Evolutionary conservation across 2,113 vertebrate species (phyloP).

Genomic region (Oenanthe melanoleuca): DNA sequence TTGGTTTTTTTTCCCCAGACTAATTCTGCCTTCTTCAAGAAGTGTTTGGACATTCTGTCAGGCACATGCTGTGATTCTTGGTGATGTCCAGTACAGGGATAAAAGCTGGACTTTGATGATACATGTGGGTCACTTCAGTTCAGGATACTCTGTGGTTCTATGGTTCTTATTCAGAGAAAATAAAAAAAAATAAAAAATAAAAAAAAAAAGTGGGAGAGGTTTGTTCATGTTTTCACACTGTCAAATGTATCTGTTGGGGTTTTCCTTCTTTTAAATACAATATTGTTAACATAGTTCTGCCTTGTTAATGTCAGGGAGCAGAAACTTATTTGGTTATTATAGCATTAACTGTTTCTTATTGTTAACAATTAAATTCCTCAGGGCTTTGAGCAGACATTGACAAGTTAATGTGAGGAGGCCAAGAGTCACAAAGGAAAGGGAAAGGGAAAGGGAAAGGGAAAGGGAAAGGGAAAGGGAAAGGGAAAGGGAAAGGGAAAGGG

Average conservation of each 20-base stretch:
- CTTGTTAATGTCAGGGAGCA: not conserved
- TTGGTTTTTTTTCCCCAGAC: not conserved
- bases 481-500: no score
- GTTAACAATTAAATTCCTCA: not conserved
- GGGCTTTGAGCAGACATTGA: not conserved
- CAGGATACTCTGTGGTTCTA: not conserved
- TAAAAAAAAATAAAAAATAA: not conserved
- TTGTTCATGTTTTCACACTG: not conserved
- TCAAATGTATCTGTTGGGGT: not conserved
- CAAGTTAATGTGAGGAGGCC: not conserved
- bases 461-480: no score
- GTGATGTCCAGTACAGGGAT: not conserved
- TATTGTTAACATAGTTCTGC: not conserved
- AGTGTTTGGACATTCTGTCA: not conserved
- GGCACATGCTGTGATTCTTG: not conserved
- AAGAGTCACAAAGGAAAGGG: no score
- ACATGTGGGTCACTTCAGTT: not conserved
- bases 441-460: no score
- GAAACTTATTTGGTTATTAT: not conserved
- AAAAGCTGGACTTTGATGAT: not conserved
- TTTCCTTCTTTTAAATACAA: not conserved
- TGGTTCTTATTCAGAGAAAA: not conserved
- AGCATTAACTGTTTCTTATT: not conserved
- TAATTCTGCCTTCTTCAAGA: not conserved
- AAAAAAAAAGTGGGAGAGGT: fast-evolving